A percentile compares a stretch with the other conserved stretches of the same genome.
phyloP scores from a whole-genome alignment of 2,888 invertebrate species.

The Drosophila nr. medialis region DNA sequence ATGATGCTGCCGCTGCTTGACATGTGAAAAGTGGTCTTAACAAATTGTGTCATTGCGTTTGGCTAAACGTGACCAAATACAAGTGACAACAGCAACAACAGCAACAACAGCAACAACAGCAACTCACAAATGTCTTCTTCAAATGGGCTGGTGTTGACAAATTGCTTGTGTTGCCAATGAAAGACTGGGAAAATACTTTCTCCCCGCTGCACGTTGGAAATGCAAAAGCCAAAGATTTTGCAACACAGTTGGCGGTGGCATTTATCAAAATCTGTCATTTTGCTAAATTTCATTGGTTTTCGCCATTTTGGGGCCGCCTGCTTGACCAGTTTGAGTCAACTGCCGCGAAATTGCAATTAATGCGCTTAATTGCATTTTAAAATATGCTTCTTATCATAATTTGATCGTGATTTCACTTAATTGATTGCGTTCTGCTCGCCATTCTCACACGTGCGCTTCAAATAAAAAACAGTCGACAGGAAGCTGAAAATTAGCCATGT shows the following conservation, averaged over 20 bases:
- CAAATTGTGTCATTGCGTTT: conserved; percentile 73
- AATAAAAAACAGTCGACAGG: conserved; percentile 44
- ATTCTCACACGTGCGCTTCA: conserved; percentile 36
- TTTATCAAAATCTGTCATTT: conserved; percentile 81
- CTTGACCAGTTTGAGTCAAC: conserved; percentile 40
- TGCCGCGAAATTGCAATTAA: conserved; percentile 48
- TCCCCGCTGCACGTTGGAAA: conserved; percentile 21
- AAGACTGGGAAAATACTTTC: conserved; percentile 42
- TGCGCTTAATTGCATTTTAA: conserved; percentile 68
- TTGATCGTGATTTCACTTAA: conserved; percentile 59
- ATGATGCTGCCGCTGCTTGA: conserved; percentile 33
- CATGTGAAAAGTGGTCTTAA: conserved; percentile 74
- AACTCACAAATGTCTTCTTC: conserved; percentile 65
- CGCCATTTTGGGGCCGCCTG: conserved; percentile 51
- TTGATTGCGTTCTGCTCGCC: conserved; percentile 25
- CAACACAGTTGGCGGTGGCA: conserved; percentile 41
- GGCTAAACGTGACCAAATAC: conserved; percentile 62
- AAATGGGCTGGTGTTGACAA: conserved; percentile 72
- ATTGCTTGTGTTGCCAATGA: conserved; percentile 52
- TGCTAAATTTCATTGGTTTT: conserved; percentile 53
- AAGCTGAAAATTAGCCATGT: conserved; percentile 60
- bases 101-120: conserved; percentile 24
- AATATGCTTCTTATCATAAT: conserved; percentile 66
- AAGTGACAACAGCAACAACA: conserved; percentile 34
- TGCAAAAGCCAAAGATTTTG: conserved; percentile 26